Conservation (phyloP, 1,140 invertebrate genomes). For the Saccostrea echinata region DNA sequence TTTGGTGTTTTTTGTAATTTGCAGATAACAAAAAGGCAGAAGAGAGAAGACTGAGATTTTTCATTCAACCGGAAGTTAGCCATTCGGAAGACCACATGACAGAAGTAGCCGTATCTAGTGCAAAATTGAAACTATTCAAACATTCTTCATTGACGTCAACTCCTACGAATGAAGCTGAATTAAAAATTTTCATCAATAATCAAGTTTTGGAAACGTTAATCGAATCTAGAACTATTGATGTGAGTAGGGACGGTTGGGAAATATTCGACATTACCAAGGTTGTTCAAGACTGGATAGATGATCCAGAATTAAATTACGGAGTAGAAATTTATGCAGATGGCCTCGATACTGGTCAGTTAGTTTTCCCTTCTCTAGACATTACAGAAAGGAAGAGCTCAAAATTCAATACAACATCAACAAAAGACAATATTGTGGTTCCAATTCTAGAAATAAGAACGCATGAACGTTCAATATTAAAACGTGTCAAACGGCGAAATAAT, state of each 20-base stretch:
- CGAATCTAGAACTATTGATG: conserved; percentile 36
- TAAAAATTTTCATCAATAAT: not conserved
- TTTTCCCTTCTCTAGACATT: not conserved
- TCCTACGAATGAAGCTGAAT: not conserved
- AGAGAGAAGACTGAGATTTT: not conserved
- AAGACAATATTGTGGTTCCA: not conserved
- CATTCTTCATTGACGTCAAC: not conserved
- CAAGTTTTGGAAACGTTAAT: conserved; percentile 1
- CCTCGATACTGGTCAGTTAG: conserved; percentile 48
- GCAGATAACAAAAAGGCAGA: not conserved
- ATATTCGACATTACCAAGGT: conserved; percentile 57
- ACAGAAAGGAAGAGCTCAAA: conserved; percentile 9
- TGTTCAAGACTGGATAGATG: conserved; percentile 54
- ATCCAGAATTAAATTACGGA: conserved; percentile 56
- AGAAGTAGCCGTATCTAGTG: not conserved
- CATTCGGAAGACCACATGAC: conserved; percentile 31
- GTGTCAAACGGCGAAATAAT: conserved; percentile 57
- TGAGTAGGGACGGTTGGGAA: conserved; percentile 44
- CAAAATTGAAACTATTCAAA: conserved; percentile 40
- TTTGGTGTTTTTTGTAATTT: not conserved
- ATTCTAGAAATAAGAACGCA: conserved; percentile 38
- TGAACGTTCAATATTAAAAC: conserved; percentile 55
- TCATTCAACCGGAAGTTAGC: not conserved
- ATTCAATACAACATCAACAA: not conserved
- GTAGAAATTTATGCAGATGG: conserved; percentile 55